Percentiles rank a stretch among this genome's conserved stretches.
phyloP scores from a whole-genome alignment of 2,797 vertebrate species.

The Leptoclinus maculatus region DNA sequence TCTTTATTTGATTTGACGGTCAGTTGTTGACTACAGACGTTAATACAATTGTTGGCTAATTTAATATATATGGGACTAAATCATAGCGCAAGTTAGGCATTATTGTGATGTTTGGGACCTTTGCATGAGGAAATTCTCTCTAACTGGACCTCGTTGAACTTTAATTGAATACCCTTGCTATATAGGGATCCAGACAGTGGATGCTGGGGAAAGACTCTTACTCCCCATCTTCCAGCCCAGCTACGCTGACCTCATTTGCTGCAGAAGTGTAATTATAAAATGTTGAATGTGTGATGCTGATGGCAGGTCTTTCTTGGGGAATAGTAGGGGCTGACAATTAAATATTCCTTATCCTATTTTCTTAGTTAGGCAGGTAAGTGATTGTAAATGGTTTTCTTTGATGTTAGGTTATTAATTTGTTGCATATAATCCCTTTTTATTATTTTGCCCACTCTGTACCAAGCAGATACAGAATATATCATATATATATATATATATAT shows the following conservation, averaged over 20 bases:
- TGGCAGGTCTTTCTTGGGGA: constrained; percentile 27
- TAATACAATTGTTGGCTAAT: no score
- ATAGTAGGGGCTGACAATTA: constrained; percentile 10
- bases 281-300: constrained; percentile 53
- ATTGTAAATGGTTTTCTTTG: constrained; percentile 33
- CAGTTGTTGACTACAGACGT: no score
- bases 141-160: no score
- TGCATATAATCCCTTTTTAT: constrained; percentile 5
- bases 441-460: neutral
- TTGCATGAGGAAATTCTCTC: no score
- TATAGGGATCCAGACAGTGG: no score
- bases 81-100: no score
- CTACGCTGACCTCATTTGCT: constrained; percentile 55
- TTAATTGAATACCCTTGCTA: no score
- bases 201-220: neutral
- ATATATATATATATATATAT: neutral
- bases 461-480: constrained; percentile 9
- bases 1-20: no score
- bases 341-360: constrained; percentile 28
- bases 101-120: no score
- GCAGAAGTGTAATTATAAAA: constrained; percentile 63
- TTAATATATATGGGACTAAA: no score
- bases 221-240: constrained; percentile 34
- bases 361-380: neutral
- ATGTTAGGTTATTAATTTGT: constrained; percentile 19